phyloP scores from a whole-genome alignment of 1,140 invertebrate species.

The Scaptodrosophila lebanonensis region DNA sequence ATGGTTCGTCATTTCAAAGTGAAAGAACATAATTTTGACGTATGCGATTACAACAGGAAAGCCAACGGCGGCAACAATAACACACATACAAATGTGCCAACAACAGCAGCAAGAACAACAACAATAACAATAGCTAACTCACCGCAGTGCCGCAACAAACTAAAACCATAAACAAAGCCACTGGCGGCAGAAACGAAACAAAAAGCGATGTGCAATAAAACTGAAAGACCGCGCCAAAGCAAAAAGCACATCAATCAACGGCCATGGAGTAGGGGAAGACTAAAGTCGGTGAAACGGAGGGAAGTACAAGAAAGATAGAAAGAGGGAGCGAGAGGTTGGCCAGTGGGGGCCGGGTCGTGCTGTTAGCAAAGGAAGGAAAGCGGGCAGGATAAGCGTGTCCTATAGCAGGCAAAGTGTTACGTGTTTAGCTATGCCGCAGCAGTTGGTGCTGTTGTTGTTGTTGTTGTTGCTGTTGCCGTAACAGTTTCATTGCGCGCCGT shows the following conservation, averaged over 20 bases:
- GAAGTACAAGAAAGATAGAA: conserved; percentile 29
- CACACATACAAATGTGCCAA: conserved; percentile 29
- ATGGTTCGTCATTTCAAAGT: conserved; percentile 55
- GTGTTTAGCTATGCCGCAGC: conserved; percentile 21
- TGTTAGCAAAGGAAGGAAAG: too few relatives aligned
- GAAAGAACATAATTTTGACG: conserved; percentile 69
- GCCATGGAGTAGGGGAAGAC: conserved; percentile 14
- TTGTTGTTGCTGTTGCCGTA: conserved; percentile 12
- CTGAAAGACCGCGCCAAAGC: conserved; percentile 54
- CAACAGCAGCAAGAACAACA: conserved; percentile 12
- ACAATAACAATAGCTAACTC: too few relatives aligned
- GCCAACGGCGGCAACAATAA: conserved; percentile 10
- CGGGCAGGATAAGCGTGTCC: too few relatives aligned
- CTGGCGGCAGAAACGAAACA: conserved; percentile 35
- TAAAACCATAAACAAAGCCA: conserved; percentile 38
- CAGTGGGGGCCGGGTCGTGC: too few relatives aligned
- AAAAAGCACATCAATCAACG: conserved; percentile 70
- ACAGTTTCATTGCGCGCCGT: conserved; percentile 47
- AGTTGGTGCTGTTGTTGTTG: conserved; percentile 5
- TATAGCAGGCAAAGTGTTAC: too few relatives aligned
- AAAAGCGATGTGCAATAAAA: conserved; percentile 65
- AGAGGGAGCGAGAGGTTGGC: too few relatives aligned
- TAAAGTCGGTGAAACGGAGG: conserved; percentile 5
- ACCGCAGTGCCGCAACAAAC: conserved; percentile 19
- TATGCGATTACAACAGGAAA: conserved; percentile 61